Conservation (phyloP, 2,888 invertebrate genomes). For the Hyposoter didymator region DNA sequence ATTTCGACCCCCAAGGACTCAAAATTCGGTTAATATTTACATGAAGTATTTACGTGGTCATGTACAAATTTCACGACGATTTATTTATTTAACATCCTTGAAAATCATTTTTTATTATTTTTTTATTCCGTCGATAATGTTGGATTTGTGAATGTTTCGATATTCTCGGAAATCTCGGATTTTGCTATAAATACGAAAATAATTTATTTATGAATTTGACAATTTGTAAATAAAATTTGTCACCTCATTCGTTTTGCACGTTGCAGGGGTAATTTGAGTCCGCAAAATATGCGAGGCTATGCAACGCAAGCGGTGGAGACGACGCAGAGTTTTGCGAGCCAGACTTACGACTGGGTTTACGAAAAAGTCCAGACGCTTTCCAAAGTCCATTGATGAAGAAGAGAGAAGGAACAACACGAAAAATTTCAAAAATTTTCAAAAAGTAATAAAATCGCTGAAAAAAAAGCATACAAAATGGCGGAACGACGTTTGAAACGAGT, state of each 20-base stretch:
- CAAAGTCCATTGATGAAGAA: conserved; percentile 87
- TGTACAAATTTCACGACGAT: background rate
- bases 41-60: too few species aligned
- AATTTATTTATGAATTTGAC: background rate
- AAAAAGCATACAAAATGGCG: conserved; percentile 14
- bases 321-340: conserved; percentile 88
- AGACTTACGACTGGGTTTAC: conserved; percentile 91
- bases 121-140: background rate
- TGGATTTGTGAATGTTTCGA: background rate
- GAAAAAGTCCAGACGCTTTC: conserved; percentile 91
- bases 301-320: conserved; percentile 88
- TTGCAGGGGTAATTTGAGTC: conserved; percentile 90
- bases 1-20: background rate
- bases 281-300: conserved; percentile 90
- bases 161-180: background rate
- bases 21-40: too few species aligned
- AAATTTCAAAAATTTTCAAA: conserved; percentile 3
- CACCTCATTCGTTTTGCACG: conserved; percentile 16
- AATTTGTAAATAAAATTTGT: background rate
- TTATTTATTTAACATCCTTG: too few species aligned
- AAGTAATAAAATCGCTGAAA: conserved; percentile 18
- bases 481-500: conserved; percentile 47
- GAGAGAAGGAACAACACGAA: conserved; percentile 71
- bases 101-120: background rate
- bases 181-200: background rate